Conservation (phyloP, 2,888 invertebrate species). For the Clostera curtula region DNA sequence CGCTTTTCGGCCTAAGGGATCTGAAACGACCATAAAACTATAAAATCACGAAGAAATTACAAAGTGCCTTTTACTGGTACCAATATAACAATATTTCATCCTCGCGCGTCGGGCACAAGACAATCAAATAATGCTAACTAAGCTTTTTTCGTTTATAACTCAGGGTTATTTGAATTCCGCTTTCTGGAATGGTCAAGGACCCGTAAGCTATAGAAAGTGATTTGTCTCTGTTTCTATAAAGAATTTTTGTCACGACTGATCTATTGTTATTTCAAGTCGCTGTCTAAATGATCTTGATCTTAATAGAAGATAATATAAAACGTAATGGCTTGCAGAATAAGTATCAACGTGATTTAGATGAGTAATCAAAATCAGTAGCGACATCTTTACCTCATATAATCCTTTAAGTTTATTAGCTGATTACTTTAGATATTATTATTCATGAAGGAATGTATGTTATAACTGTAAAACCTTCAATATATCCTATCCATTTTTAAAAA, state of each 20-base stretch:
- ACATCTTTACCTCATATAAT: no score
- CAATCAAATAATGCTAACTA: constrained; percentile 25
- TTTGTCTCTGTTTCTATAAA: constrained; percentile 46
- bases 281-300: constrained; percentile 54
- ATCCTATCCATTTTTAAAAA: no score
- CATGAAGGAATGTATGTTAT: no score
- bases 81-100: constrained; percentile 67
- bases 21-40: constrained; percentile 56
- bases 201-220: constrained; percentile 46
- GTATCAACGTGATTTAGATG: neutral
- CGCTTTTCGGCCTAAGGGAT: constrained; percentile 41
- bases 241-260: constrained; percentile 52
- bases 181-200: constrained; percentile 63
- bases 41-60: constrained; percentile 61
- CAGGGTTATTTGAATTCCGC: constrained; percentile 43
- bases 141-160: constrained; percentile 39
- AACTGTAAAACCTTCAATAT: no score
- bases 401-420: no score
- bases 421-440: no score
- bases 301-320: constrained; percentile 32
- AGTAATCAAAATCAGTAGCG: no score
- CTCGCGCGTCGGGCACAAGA: constrained; percentile 38
- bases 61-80: constrained; percentile 55
- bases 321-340: no score
- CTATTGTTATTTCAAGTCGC: constrained; percentile 42